A percentile compares a stretch with the other conserved stretches of the same genome.
These are phyloP conservation scores for Pherbina coryleti DNA, from an alignment of 2,888 invertebrate species.

Conservation along the genomic window DNA sequence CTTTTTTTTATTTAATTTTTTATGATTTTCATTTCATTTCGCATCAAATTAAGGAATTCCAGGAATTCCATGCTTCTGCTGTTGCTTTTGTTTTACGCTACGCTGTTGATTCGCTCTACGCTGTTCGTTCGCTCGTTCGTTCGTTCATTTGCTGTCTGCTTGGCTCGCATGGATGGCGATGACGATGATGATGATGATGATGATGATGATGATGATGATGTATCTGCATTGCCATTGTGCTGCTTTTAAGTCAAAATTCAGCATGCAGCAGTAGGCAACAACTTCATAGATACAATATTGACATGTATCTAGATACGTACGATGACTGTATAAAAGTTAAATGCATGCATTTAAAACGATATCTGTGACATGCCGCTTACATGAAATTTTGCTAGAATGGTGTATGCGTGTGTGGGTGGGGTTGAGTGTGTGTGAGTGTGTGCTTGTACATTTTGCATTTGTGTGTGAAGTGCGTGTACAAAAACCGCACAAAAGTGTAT, in stretches of 20 bases:
- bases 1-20: slow-evolving; percentile 5
- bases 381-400: not conserved
- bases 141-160: not conserved
- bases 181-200: too few species aligned
- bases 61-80: slow-evolving; percentile 38
- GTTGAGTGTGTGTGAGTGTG: not conserved
- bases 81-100: slow-evolving; percentile 36
- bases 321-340: not conserved
- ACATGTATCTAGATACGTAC: slow-evolving; percentile 9
- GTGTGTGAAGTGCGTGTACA: not conserved
- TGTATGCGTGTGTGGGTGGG: not conserved
- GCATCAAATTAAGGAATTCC: slow-evolving; percentile 49
- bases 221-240: not conserved
- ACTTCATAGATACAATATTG: slow-evolving; percentile 23
- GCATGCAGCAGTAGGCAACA: not conserved
- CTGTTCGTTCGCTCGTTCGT: not conserved
- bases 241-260: slow-evolving; percentile 8
- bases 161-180: not conserved
- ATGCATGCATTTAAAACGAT: not conserved
- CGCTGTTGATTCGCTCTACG: not conserved
- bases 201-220: too few species aligned
- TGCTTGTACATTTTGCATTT: not conserved
- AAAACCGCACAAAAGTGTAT: too few species aligned
- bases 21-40: slow-evolving; percentile 48
- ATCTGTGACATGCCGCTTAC: not conserved